These are phyloP conservation scores for Bovichtus variegatus DNA, from an alignment of 2,797 vertebrate genomes.

Conservation along the genomic window DNA sequence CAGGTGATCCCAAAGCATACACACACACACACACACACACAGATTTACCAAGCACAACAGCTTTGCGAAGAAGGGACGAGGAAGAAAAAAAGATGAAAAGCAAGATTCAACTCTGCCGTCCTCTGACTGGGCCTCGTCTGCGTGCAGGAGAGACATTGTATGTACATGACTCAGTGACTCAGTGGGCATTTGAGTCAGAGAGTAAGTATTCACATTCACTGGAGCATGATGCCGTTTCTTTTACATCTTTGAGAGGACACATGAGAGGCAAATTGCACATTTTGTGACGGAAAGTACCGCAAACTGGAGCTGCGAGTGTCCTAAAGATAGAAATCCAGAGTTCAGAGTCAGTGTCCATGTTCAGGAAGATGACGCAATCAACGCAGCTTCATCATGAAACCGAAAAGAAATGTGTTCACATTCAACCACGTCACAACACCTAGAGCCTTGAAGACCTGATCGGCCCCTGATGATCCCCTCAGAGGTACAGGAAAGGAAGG, in stretches of 20 bases:
- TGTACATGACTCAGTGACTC: conserved; percentile 62
- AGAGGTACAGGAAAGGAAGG: conserved; percentile 5
- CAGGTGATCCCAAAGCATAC: conserved; percentile 37
- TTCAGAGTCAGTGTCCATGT: not conserved
- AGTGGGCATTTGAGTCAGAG: conserved; percentile 72
- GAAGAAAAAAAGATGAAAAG: not conserved
- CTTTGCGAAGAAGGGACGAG: not conserved
- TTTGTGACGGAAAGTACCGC: not conserved
- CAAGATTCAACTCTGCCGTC: not conserved
- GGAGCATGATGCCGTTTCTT: conserved; percentile 26
- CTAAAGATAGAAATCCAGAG: not conserved
- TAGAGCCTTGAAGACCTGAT: conserved; percentile 51
- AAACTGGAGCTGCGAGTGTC: not conserved
- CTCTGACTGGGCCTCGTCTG: conserved; percentile 16
- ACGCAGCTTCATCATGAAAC: conserved; percentile 17
- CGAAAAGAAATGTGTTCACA: conserved; percentile 18
- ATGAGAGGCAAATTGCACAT: conserved; percentile 11
- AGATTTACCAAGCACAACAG: conserved; percentile 14
- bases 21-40: conserved; percentile 13
- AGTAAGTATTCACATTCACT: conserved; percentile 59
- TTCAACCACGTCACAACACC: conserved; percentile 46
- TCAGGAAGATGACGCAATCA: conserved; percentile 2
- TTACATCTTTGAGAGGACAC: conserved; percentile 25
- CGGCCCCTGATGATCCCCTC: conserved; percentile 45
- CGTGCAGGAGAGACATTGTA: conserved; percentile 32